Evolutionary conservation across 2,888 invertebrate species (phyloP), one percentile per base, ranked within the genome.

Genomic region (Xylophagus ater): DNA sequence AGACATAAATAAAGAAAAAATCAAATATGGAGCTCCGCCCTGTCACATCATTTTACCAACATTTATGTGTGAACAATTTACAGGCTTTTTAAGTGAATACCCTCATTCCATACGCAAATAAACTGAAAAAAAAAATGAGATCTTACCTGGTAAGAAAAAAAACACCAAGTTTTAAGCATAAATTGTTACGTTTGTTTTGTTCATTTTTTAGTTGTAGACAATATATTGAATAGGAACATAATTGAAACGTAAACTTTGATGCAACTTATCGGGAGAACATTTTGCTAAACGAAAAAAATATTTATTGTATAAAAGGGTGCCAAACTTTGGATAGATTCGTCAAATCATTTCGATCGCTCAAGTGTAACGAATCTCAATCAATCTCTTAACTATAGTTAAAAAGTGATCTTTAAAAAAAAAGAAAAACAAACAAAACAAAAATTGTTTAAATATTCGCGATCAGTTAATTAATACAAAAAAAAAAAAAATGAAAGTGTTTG

Each of bases 401-500:
- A n/a, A n/a, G n/a, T n/a, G n/a, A n/a, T n/a, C n/a, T n/a, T n/a
- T n/a, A n/a, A n/a, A n/a, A n/a, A n/a, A n/a, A n/a, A n/a, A n/a
- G n/a, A n/a, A n/a, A n/a, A n/a, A n/a, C n/a, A n/a, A n/a, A n/a
- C n/a, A n/a, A n/a, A n/a, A n/a, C n/a, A n/a, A n/a, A n/a, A n/a
- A n/a, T n/a, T n/a, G n/a, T n/a, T n/a, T n/a, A n/a, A n/a, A n/a
- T n/a, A n/a, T n/a, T n/a, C n/a, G n/a, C n/a, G n/a, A n/a, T n/a
- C n/a, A n/a, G n/a, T n/a, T n/a, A n/a, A n/a, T n/a, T n/a, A n/a
- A n/a, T n/a, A n/a, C n/a, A n/a, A n/a, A n/a, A n/a, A n/a, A n/a
- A n/a, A n/a, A n/a, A 53, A 57, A 44, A 52, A 71, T 64, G 70
- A 66, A 60, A 58, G 68, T 63, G 58, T 62, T 57, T 50, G 53